Percentiles rank a stretch among this genome's conserved stretches.
Conservation (phyloP, 2,797 vertebrate genomes). For the Eupleurogrammus muticus region DNA sequence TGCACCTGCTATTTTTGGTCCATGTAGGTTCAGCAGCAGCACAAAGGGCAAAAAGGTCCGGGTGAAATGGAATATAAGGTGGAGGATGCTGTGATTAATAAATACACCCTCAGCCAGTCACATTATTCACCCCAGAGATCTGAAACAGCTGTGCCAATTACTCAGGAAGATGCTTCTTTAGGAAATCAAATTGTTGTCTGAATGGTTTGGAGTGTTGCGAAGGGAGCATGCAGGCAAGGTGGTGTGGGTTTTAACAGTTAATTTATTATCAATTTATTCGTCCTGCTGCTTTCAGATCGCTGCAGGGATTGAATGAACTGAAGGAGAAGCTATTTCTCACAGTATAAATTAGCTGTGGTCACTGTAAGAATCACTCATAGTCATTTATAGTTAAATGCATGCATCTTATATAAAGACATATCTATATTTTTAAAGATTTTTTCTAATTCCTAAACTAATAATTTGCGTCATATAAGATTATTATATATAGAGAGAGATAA, state of each 20-base stretch:
- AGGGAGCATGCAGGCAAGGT: neutral
- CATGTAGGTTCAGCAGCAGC: neutral
- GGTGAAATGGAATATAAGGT: neutral
- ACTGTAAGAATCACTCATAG: too few species aligned
- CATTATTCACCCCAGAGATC: neutral
- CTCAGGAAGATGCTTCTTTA: neutral
- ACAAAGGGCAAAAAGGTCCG: neutral
- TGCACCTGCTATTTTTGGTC: neutral
- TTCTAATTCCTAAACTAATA: neutral
- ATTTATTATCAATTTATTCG: neutral
- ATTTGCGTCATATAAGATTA: neutral
- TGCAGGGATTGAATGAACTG: neutral
- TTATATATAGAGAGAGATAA: too few species aligned
- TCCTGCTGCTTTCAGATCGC: neutral
- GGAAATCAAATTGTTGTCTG: neutral
- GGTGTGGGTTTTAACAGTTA: neutral
- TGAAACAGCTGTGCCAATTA: neutral
- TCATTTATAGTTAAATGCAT: too few species aligned
- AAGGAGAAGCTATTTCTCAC: too few species aligned
- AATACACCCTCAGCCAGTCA: neutral
- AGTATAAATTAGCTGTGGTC: too few species aligned
- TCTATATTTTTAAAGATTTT: neutral
- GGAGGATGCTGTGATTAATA: neutral
- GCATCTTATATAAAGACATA: neutral
- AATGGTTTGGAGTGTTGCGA: neutral